Base-by-base conservation (phyloP, 2,888 invertebrate species). In the Aphidoletes aphidimyza region DNA sequence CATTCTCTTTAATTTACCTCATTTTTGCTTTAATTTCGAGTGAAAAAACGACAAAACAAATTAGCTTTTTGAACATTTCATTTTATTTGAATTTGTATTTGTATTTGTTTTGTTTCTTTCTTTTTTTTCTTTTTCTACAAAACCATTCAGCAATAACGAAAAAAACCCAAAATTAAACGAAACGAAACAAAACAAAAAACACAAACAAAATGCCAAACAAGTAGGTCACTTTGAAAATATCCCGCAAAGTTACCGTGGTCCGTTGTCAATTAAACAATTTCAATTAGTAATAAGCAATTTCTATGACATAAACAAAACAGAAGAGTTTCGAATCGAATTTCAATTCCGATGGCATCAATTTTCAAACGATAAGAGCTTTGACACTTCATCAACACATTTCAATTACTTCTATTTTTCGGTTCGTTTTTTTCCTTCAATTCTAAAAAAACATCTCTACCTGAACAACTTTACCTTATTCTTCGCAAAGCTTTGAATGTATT, bases 281-380 rank as follows among this genome's bases (percentile, higher is more conserved):
- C 69, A 69, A 69, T 69, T 69, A 69, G 69, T 30, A 11, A 69
- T 30, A 3, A 30, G 69, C 9, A 9, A 69, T n/a, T 30, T 34
- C 69, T 34, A 30, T 30, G 30, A 26, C 69, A n/a, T n/a, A 69
- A 69, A 69, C 11, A 30, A 69, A n/a, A n/a, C n/a, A 69, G 30
- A 30, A 69, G 5, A 30, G 34, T 30, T 69, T 30, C n/a, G n/a
- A 17, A 69, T 14, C 30, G 14, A 69, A 69, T 69, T 69, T 69
- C 69, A 69, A 69, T 69, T 69, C 69, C 26, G 69, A 69, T 69
- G 69, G 30, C 69, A 69, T 69, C 69, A 69, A 69, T 69, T 69
- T 69, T 14, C 6, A 69, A 69, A 69, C 69, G 30, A 14, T 11
- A 69, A 69, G 69, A 69, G 69, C 69, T 69, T 69, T 69, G 69